These are phyloP conservation scores for Xiphophorus maculatus DNA, from an alignment of 2,113 vertebrate species.

Conservation along the genomic window DNA sequence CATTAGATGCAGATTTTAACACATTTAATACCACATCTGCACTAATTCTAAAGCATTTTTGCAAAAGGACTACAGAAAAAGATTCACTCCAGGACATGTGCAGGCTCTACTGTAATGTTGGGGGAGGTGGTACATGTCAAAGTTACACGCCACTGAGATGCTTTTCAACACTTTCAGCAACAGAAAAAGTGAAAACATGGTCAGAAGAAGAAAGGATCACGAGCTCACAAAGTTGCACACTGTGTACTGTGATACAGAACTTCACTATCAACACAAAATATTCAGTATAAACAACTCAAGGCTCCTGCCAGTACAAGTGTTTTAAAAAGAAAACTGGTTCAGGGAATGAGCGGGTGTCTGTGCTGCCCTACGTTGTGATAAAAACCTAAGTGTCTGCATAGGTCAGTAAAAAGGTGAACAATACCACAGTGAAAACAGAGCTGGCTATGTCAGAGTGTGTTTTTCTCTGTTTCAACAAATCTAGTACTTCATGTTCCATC, in stretches of 20 bases:
- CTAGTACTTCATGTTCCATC: neutral
- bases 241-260: neutral
- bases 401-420: neutral
- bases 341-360: conserved; percentile 4
- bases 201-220: neutral
- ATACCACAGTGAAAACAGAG: conserved; percentile 1
- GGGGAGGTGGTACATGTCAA: neutral
- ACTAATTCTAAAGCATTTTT: neutral
- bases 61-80: neutral
- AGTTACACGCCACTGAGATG: neutral
- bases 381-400: neutral
- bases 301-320: neutral
- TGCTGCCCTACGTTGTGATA: neutral
- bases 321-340: neutral
- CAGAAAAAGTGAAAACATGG: neutral
- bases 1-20: neutral
- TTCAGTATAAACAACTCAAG: neutral
- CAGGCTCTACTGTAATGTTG: neutral
- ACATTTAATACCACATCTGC: neutral
- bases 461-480: neutral
- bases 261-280: neutral
- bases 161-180: neutral
- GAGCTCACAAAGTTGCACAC: neutral
- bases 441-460: neutral
- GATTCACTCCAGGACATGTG: neutral